Evolutionary conservation across 2,797 vertebrate genomes (phyloP).

Genomic region (Pangasius djambal): DNA sequence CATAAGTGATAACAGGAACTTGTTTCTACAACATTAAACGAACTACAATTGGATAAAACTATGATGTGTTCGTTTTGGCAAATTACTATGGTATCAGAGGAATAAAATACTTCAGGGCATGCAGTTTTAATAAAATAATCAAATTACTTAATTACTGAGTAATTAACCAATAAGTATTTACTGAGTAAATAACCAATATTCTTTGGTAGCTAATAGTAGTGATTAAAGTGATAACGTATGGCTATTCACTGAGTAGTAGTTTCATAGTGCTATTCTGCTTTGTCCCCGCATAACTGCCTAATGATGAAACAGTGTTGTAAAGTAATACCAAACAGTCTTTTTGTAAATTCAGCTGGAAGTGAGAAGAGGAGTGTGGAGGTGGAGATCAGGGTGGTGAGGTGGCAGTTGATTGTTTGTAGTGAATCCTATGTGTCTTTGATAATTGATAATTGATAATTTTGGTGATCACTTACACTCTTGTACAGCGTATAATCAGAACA

Average conservation of each 20-base stretch:
- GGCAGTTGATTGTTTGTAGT: not conserved
- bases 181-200: not conserved
- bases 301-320: not conserved
- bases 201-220: not conserved
- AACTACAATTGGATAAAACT: not conserved
- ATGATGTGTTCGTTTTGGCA: not conserved
- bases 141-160: not conserved
- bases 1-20: not conserved
- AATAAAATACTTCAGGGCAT: not conserved
- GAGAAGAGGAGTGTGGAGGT: not conserved
- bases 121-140: not conserved
- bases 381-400: not conserved
- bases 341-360: not conserved
- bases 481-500: slow-evolving; percentile 8
- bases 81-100: not conserved
- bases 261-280: no score
- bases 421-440: not conserved
- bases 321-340: not conserved
- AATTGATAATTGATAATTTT: not conserved
- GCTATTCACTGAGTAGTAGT: no score
- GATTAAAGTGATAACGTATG: not conserved
- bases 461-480: not conserved
- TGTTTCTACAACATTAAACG: not conserved
- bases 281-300: not conserved
- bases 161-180: not conserved